phyloP scores from a whole-genome alignment of 1,140 invertebrate species.

The Cyrtorhinus lividipennis region DNA sequence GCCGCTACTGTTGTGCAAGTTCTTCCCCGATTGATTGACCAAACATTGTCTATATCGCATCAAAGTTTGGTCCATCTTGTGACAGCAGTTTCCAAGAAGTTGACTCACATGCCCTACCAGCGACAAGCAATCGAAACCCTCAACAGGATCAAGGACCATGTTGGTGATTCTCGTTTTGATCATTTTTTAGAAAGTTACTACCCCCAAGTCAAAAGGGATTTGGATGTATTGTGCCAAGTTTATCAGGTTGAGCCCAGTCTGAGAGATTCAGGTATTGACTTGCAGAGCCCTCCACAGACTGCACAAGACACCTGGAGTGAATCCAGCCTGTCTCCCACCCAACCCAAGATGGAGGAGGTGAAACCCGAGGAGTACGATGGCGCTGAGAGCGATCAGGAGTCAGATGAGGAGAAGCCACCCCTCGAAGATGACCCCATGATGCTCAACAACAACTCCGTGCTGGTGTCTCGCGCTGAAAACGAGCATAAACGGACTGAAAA shows the following conservation, averaged over 20 bases:
- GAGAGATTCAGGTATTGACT: conserved; percentile 25
- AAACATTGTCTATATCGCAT: conserved; percentile 27
- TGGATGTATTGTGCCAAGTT: conserved; percentile 47
- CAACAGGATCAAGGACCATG: conserved; percentile 44
- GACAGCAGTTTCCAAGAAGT: conserved; percentile 43
- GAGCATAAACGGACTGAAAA: neutral
- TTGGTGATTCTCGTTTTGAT: conserved; percentile 47
- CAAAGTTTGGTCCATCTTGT: conserved; percentile 30
- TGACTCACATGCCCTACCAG: conserved; percentile 48
- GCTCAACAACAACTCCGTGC: neutral
- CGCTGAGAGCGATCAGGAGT: conserved; percentile 15
- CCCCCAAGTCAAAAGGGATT: conserved; percentile 43
- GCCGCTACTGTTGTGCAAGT: conserved; percentile 27
- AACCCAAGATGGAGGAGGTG: conserved; percentile 21
- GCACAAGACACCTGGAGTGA: conserved; percentile 23
- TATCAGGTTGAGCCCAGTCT: conserved; percentile 35
- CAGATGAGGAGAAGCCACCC: conserved; percentile 12
- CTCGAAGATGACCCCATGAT: neutral
- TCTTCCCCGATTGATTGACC: conserved; percentile 30
- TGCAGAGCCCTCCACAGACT: conserved; percentile 19
- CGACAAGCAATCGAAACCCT: conserved; percentile 50
- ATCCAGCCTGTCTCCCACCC: conserved; percentile 21
- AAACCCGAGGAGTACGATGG: conserved; percentile 11
- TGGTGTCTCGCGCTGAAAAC: conserved; percentile 1
- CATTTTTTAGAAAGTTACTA: conserved; percentile 33